These are phyloP conservation scores for Xestia rhomboidea DNA, from an alignment of 2,888 invertebrate genomes.

Conservation along the genomic window DNA sequence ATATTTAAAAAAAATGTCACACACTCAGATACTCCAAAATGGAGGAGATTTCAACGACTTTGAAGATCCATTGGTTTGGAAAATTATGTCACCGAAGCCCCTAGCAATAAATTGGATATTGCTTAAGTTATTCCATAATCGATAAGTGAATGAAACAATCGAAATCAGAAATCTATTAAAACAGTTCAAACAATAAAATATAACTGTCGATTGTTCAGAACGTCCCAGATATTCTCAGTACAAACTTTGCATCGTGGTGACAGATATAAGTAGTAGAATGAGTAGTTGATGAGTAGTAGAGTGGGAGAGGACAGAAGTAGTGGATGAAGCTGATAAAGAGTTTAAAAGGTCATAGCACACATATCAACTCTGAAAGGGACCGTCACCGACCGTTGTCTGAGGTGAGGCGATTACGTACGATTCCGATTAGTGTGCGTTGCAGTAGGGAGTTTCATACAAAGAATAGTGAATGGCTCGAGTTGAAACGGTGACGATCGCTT, in stretches of 20 bases:
- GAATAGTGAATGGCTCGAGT: too few relatives aligned
- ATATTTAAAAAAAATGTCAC: background rate
- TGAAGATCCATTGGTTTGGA: background rate
- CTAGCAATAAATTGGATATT: background rate
- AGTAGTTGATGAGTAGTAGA: too few relatives aligned
- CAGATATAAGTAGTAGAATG: too few relatives aligned
- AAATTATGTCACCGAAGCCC: background rate
- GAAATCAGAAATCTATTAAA: background rate
- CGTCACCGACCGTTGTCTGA: too few relatives aligned
- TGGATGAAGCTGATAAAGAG: conserved; percentile 31
- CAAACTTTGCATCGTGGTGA: too few relatives aligned
- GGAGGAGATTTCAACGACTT: background rate
- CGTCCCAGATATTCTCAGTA: background rate
- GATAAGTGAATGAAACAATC: background rate
- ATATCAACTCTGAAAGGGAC: too few relatives aligned
- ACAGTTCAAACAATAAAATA: background rate
- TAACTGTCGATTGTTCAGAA: background rate
- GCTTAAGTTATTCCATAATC: background rate
- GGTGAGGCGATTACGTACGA: too few relatives aligned
- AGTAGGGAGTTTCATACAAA: too few relatives aligned
- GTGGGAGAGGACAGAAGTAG: too few relatives aligned
- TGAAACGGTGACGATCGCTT: too few relatives aligned
- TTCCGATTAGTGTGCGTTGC: too few relatives aligned
- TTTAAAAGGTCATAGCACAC: background rate
- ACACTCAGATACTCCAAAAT: background rate